Conservation (phyloP, 2,888 invertebrate species). For the Euzophera pinguis region DNA sequence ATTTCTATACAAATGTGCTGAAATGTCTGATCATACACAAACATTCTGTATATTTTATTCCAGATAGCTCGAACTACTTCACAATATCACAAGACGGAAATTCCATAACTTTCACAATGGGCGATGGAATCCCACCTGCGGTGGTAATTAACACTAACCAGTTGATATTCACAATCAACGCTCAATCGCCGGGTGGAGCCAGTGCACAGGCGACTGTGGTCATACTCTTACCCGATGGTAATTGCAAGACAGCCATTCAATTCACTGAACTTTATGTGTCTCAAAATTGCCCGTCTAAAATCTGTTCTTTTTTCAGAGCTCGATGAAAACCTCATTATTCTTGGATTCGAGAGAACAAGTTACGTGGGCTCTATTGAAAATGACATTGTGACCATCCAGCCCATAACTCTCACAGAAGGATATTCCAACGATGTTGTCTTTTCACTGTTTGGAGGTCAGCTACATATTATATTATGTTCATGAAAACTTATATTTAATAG, state of each 20-base stretch:
- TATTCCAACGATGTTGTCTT: slow-evolving; percentile 21
- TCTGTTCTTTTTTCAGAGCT: slow-evolving; percentile 20
- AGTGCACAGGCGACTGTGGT: slow-evolving; percentile 23
- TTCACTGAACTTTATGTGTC: slow-evolving; percentile 20
- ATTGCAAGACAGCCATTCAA: neutral
- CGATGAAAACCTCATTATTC: neutral
- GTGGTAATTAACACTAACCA: slow-evolving; percentile 22
- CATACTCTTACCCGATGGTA: slow-evolving; percentile 23
- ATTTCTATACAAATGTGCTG: no score
- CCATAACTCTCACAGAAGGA: neutral
- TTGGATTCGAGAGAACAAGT: slow-evolving; percentile 29
- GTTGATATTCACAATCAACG: slow-evolving; percentile 21
- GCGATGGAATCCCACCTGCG: slow-evolving; percentile 18
- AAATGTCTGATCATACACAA: no score
- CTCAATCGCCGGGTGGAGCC: slow-evolving; percentile 18
- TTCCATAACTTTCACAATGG: slow-evolving; percentile 6
- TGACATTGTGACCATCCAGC: neutral
- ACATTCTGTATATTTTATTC: neutral
- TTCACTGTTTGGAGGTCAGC: slow-evolving; percentile 13
- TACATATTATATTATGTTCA: neutral
- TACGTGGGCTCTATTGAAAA: slow-evolving; percentile 25
- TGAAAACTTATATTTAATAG: no score
- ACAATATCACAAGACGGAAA: neutral
- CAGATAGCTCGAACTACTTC: slow-evolving; percentile 17
- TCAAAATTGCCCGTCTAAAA: slow-evolving; percentile 22